Evolutionary conservation across 2,888 invertebrate genomes (phyloP).

Genomic region (Tenthredo notha): DNA sequence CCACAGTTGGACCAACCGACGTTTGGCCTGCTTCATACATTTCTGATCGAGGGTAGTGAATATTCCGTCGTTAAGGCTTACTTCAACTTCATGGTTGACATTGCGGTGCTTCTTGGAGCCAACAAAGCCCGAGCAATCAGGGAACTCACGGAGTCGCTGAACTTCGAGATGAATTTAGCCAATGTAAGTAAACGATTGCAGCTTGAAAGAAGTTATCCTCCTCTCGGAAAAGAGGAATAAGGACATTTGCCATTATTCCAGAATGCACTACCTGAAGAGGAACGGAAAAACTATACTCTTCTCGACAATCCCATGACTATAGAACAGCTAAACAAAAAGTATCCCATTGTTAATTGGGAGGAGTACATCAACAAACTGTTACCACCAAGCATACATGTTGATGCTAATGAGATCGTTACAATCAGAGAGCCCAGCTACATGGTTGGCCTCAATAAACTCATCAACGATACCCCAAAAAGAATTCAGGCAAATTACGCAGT

Average conservation of each 20-base stretch:
- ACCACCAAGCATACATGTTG: constrained; percentile 83
- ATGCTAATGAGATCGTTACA: constrained; percentile 88
- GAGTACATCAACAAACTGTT: constrained; percentile 92
- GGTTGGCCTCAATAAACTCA: constrained; percentile 84
- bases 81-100: constrained; percentile 83
- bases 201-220: neutral
- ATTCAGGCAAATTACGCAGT: constrained; percentile 93
- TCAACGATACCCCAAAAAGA: constrained; percentile 82
- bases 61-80: constrained; percentile 93
- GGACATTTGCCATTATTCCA: neutral
- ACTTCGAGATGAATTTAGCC: constrained; percentile 94
- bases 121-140: constrained; percentile 83
- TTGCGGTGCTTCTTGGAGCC: constrained; percentile 84
- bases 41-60: constrained; percentile 89
- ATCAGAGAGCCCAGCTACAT: constrained; percentile 93
- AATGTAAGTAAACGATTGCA: constrained; percentile 84
- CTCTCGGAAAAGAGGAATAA: neutral
- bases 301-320: constrained; percentile 95
- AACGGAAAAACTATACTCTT: constrained; percentile 93
- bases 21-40: constrained; percentile 91
- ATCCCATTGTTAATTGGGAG: constrained; percentile 89
- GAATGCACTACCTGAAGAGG: constrained; percentile 80
- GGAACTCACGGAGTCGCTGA: constrained; percentile 89
- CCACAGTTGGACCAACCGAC: constrained; percentile 92
- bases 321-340: constrained; percentile 86